These are phyloP conservation scores for Lutjanus argentimaculatus DNA, from an alignment of 2,797 vertebrate genomes.

Conservation along the genomic window DNA sequence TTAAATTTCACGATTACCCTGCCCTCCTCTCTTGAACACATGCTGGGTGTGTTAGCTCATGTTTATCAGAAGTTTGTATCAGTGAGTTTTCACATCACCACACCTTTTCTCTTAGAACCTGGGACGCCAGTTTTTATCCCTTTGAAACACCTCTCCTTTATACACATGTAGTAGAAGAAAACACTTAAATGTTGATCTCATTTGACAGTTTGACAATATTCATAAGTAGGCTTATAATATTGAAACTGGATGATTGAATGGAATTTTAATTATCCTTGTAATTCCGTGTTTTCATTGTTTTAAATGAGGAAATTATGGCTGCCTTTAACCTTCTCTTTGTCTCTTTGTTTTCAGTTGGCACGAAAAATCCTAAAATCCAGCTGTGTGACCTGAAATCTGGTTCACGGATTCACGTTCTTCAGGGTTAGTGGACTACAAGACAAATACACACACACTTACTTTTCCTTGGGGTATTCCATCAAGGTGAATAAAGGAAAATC, in stretches of 20 bases:
- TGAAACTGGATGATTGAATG: not conserved
- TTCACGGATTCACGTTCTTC: conserved; percentile 94
- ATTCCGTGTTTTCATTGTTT: not conserved
- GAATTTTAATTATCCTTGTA: not conserved
- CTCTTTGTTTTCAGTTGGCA: conserved; percentile 91
- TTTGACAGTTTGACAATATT: not conserved
- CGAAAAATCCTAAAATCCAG: conserved; percentile 95
- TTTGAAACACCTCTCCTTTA: not conserved
- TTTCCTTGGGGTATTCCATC: not conserved
- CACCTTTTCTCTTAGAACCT: conserved; percentile 50
- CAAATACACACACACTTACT: not conserved
- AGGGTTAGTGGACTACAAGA: conserved; percentile 85
- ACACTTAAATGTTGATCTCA: too few relatives aligned
- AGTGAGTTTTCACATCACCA: conserved; percentile 39
- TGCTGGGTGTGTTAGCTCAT: conserved; percentile 21
- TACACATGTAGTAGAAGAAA: not conserved
- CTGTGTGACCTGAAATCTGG: conserved; percentile 98
- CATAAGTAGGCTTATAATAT: not conserved
- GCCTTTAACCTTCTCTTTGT: conserved; percentile 15
- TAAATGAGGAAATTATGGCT: not conserved
- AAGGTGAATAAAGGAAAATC: too few relatives aligned
- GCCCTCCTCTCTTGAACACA: not conserved
- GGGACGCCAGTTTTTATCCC: conserved; percentile 32
- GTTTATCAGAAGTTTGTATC: conserved; percentile 41
- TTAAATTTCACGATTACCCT: not conserved